A percentile compares a stretch with the other conserved stretches of the same genome.
Conservation (phyloP, 2,113 vertebrate species). For the Puma concolor region DNA sequence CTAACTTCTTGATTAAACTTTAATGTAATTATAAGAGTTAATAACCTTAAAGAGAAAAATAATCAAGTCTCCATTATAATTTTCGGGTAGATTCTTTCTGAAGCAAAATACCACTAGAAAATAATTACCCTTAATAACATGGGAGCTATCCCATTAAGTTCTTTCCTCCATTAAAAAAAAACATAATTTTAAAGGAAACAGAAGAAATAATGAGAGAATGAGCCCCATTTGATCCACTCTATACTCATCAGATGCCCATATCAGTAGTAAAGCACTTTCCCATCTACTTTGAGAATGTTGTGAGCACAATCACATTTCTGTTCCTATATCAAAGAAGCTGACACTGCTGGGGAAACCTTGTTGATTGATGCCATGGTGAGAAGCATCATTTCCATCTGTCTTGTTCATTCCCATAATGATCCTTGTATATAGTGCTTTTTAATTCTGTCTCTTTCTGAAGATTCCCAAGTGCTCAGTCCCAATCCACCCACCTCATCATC, state of each 20-base stretch:
- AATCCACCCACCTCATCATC: background rate
- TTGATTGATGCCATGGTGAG: background rate
- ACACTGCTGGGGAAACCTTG: background rate
- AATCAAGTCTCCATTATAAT: slow-evolving; percentile 67
- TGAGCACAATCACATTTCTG: background rate
- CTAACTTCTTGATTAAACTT: slow-evolving; percentile 76
- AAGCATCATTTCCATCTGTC: background rate
- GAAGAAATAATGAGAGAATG: slow-evolving; percentile 46
- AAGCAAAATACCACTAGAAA: slow-evolving; percentile 65
- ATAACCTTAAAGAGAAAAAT: slow-evolving; percentile 78
- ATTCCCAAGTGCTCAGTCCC: background rate
- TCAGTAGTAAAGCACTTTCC: background rate
- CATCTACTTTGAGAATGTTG: background rate
- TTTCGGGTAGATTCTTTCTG: slow-evolving; percentile 67
- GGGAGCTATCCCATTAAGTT: slow-evolving; percentile 53
- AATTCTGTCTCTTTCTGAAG: background rate
- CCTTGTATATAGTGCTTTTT: background rate
- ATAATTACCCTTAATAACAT: slow-evolving; percentile 63
- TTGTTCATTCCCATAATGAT: background rate
- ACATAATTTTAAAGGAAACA: slow-evolving; percentile 41
- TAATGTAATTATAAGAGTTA: slow-evolving; percentile 81
- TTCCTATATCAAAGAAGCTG: background rate
- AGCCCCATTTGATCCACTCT: background rate
- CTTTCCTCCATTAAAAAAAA: slow-evolving; percentile 17
- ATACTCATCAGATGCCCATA: background rate